phyloP scores from a whole-genome alignment of 2,113 vertebrate species.

The Sapajus apella region DNA sequence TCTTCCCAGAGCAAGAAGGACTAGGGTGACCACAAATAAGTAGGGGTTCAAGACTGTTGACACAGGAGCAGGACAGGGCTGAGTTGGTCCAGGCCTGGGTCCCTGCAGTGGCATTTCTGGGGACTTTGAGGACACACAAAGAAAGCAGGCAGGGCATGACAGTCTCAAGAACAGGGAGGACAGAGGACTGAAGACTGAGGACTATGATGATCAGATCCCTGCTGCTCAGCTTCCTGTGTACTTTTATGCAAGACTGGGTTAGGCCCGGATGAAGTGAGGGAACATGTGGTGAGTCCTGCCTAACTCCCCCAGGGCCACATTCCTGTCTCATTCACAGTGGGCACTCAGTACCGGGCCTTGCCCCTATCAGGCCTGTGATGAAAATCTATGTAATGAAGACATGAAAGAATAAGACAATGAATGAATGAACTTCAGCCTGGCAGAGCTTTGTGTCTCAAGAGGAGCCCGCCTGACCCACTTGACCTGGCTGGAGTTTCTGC shows the following conservation, averaged over 20 bases:
- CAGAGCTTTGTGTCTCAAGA: background rate
- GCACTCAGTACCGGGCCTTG: background rate
- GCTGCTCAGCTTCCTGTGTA: background rate
- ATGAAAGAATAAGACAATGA: background rate
- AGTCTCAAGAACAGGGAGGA: background rate
- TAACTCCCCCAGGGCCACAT: too few relatives aligned
- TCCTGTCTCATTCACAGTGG: background rate
- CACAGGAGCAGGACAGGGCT: background rate
- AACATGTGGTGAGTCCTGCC: background rate
- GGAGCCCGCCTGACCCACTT: background rate
- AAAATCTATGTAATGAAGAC: background rate
- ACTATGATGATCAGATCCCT: too few relatives aligned
- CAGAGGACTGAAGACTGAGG: background rate
- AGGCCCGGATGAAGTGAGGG: background rate
- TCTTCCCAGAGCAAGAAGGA: background rate
- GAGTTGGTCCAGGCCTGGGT: background rate
- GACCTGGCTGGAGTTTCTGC: background rate
- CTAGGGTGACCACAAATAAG: background rate
- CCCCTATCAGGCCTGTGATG: background rate
- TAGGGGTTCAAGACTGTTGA: background rate
- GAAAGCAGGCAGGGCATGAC: background rate
- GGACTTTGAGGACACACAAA: background rate
- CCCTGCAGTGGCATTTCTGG: background rate
- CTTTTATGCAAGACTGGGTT: background rate
- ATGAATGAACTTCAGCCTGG: background rate